Evolutionary conservation across 2,113 vertebrate genomes (phyloP).

Genomic region (Semnornis frantzii): DNA sequence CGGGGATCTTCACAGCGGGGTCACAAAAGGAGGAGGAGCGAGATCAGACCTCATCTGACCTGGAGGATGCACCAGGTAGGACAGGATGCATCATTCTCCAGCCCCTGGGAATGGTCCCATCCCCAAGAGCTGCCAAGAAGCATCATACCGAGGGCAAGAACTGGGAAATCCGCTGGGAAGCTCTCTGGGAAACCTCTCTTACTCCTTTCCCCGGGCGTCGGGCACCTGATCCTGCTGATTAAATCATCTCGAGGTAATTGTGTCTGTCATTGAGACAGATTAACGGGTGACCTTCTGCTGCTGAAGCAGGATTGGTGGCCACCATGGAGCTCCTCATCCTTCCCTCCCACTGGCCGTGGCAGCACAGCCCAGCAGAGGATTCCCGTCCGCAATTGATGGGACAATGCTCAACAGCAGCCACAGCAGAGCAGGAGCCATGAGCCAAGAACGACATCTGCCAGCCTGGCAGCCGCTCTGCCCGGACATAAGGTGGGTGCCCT

Average conservation of each 20-base stretch:
- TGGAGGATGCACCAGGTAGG: neutral
- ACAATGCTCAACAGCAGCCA: neutral
- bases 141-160: neutral
- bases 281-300: conserved; percentile 65
- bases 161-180: conserved; percentile 14
- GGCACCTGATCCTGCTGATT: conserved; percentile 22
- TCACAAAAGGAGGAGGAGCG: neutral
- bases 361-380: neutral
- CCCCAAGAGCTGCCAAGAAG: neutral
- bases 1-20: no score
- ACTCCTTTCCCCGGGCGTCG: neutral
- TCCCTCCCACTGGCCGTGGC: neutral
- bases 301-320: conserved; percentile 31
- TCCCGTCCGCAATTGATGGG: neutral
- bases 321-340: neutral
- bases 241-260: conserved; percentile 72
- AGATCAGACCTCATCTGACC: rapidly evolving
- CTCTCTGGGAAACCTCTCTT: conserved; percentile 25
- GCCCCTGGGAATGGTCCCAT: rapidly evolving
- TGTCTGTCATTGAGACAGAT: conserved; percentile 72
- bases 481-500: conserved; percentile 33
- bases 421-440: neutral
- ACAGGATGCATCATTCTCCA: neutral
- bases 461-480: neutral
- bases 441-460: neutral